Conservation (phyloP, 2,113 vertebrate species). For the Andinoacara biseriatus region DNA sequence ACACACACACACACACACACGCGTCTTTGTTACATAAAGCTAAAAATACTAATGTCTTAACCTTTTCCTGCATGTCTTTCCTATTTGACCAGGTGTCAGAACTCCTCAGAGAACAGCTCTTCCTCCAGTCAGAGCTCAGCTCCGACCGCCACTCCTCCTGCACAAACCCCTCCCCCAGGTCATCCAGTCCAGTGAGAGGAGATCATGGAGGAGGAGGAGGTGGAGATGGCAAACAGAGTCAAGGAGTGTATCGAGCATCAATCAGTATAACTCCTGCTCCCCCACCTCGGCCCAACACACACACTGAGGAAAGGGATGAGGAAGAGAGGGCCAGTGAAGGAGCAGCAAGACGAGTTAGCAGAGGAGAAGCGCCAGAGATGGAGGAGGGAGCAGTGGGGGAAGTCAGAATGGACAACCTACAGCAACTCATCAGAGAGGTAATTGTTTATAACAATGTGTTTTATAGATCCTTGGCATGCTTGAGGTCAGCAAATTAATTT, state of each 20-base stretch:
- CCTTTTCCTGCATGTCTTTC: background rate
- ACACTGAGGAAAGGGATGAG: background rate
- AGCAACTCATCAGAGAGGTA: conserved; percentile 91
- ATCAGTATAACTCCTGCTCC: conserved; percentile 87
- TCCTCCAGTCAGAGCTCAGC: conserved; percentile 89
- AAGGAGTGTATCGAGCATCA: conserved; percentile 85
- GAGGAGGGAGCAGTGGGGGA: conserved; percentile 12
- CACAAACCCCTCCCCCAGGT: conserved; percentile 84
- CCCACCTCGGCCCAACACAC: conserved; percentile 78
- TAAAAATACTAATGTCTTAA: background rate
- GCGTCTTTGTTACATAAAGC: background rate
- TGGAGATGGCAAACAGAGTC: conserved; percentile 46
- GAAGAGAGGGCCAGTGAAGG: conserved; percentile 25
- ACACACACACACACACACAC: background rate
- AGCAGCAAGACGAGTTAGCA: conserved; percentile 6
- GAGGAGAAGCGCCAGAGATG: background rate
- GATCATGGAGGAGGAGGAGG: background rate
- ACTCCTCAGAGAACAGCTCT: conserved; percentile 91
- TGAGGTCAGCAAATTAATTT: background rate
- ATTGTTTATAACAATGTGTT: background rate
- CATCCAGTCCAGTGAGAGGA: conserved; percentile 79
- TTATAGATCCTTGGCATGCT: background rate
- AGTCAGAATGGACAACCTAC: conserved; percentile 80
- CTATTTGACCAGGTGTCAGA: conserved; percentile 85
- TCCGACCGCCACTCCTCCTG: conserved; percentile 66